phyloP scores from a whole-genome alignment of 2,888 invertebrate genomes.

The Lasiommata megera region DNA sequence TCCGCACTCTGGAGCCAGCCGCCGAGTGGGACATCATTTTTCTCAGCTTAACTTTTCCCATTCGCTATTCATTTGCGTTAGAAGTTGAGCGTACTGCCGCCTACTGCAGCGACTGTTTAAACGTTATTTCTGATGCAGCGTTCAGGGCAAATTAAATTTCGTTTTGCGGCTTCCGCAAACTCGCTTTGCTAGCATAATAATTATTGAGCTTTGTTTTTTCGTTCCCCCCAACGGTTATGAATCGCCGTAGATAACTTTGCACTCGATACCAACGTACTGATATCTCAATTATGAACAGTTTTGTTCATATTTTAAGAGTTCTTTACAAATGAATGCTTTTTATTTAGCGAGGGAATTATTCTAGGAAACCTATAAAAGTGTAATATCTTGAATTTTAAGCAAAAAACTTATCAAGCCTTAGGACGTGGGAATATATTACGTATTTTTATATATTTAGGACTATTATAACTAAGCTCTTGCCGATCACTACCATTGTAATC shows the following conservation, averaged over 20 bases:
- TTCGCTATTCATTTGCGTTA: constrained; percentile 82
- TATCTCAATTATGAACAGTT: no score
- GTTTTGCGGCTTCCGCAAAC: constrained; percentile 79
- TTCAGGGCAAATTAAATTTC: constrained; percentile 82
- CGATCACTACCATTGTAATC: no score
- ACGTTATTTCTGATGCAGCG: constrained; percentile 81
- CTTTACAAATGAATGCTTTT: no score
- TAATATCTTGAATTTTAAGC: no score
- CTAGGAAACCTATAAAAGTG: no score
- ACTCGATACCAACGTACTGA: constrained; percentile 18
- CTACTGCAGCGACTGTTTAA: constrained; percentile 79
- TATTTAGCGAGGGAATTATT: no score
- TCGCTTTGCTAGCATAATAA: constrained; percentile 74
- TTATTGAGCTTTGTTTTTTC: constrained; percentile 65
- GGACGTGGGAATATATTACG: no score
- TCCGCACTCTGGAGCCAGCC: constrained; percentile 42
- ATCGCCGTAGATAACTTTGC: constrained; percentile 49
- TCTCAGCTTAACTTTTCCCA: constrained; percentile 78
- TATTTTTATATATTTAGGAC: no score
- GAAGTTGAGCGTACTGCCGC: constrained; percentile 74
- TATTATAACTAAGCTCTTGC: no score
- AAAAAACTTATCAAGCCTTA: no score
- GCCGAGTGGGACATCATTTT: constrained; percentile 77
- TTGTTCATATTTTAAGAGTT: constrained; percentile 25
- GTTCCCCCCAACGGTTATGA: constrained; percentile 51